Evolutionary conservation across 2,797 vertebrate species (phyloP), one percentile per base, ranked within the genome.

Genomic region (Premnoplex brunnescens): DNA sequence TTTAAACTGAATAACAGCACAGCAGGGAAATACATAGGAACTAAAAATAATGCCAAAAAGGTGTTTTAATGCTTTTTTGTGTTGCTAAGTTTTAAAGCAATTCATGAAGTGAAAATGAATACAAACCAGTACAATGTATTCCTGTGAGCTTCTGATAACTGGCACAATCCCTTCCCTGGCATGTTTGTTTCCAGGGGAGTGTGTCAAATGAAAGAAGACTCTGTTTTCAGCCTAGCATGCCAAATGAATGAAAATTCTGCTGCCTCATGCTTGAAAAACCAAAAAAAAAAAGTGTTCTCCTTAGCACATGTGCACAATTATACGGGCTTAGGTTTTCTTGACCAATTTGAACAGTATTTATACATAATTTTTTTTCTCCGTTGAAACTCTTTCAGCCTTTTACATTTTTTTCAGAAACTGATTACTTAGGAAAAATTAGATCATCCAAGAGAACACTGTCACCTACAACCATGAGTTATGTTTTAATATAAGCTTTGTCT

Each of bases 241-340:
- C 93, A 97, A 97, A 97, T 97, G 94, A 96, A 96, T 78, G 88
- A 91, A 89, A 96, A 97, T 97, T 96, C 92, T 96, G 95, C 96
- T 96, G 95, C 79, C 93, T 97, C 92, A 93, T 95, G 91, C 76
- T 95, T 96, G 82, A 95, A 66, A 93, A 93, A 93, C 92, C 85
- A 91, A 95, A 89, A 91, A 91, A 91, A 68, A 89, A 88, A 92
- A 64, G 80, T 68, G 58, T 51, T 78, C 85, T 87, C 64, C 66
- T 94, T 69, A 68, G 79, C 76, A 88, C 60, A 93, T 34, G 54
- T 75, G 79, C 36, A 46, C 91, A 91, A 84, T 94, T 90, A 75
- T 14, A 89, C 0, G 0, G 43, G 30, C 46, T 85, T 49, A 54
- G 48, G 34, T 54, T 80, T 93, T 88, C 82, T 20, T 68, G 34